A percentile compares a stretch with the other conserved stretches of the same genome.
These are phyloP conservation scores for Eledona agricola DNA, from an alignment of 2,888 invertebrate species.

Conservation along the genomic window DNA sequence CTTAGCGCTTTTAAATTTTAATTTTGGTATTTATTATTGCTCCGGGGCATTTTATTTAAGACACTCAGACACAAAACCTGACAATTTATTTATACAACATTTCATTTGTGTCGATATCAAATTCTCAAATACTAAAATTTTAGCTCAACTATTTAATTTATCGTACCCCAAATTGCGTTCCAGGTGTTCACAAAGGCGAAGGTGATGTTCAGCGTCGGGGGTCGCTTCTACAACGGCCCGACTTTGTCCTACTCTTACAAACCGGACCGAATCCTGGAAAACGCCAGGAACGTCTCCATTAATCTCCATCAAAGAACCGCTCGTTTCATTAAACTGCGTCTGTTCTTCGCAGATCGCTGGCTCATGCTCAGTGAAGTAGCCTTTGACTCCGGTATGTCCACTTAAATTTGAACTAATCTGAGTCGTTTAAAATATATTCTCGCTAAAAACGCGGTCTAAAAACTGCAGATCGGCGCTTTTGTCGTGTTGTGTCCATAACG, in stretches of 20 bases:
- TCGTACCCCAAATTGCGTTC: constrained; percentile 45
- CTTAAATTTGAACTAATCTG: too few relatives aligned
- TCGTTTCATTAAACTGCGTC: constrained; percentile 69
- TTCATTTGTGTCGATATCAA: too few relatives aligned
- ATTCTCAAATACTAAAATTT: too few relatives aligned
- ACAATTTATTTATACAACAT: too few relatives aligned
- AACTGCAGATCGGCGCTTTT: constrained; percentile 21
- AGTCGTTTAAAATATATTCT: too few relatives aligned
- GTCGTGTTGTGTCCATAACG: constrained; percentile 37
- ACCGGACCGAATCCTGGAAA: constrained; percentile 70
- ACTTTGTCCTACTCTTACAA: constrained; percentile 68
- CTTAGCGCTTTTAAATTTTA: too few relatives aligned
- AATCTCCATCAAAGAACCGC: constrained; percentile 71
- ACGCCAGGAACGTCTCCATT: constrained; percentile 75
- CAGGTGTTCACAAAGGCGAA: constrained; percentile 74
- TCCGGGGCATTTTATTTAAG: too few relatives aligned
- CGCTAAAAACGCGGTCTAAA: constrained; percentile 5
- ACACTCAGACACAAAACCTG: too few relatives aligned
- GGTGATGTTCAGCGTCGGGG: constrained; percentile 71
- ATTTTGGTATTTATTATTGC: too few relatives aligned
- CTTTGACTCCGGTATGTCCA: constrained; percentile 70
- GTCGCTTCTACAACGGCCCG: constrained; percentile 66
- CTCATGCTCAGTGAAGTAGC: constrained; percentile 77
- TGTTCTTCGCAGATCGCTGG: constrained; percentile 75
- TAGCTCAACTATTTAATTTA: too few relatives aligned